These are phyloP conservation scores for Nothocercus julius DNA, from an alignment of 2,113 vertebrate genomes.

Conservation along the genomic window DNA sequence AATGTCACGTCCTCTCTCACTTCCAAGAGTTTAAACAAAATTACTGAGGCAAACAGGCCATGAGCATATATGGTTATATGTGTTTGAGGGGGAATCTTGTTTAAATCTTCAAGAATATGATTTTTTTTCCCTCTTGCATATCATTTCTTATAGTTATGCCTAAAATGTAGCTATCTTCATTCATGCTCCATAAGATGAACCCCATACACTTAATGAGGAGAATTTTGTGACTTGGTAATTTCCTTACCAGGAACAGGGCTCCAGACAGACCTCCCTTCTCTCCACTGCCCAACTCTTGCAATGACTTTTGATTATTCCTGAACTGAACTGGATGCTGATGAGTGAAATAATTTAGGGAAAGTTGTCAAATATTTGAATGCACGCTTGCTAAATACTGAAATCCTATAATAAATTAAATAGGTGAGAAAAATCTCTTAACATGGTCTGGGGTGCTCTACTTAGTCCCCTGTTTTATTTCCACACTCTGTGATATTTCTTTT, in stretches of 20 bases:
- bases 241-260: background rate
- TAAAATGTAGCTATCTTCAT: background rate
- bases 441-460: background rate
- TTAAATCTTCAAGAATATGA: background rate
- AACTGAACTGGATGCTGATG: background rate
- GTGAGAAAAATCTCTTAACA: constrained; percentile 40
- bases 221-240: background rate
- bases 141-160: background rate
- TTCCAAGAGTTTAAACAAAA: background rate
- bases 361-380: constrained; percentile 34
- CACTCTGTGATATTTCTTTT: constrained; percentile 9
- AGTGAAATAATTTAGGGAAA: constrained; percentile 30
- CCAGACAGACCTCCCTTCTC: background rate
- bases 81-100: background rate
- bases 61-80: background rate
- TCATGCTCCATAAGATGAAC: background rate
- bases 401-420: constrained; percentile 44
- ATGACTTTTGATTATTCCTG: background rate
- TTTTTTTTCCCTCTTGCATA: background rate
- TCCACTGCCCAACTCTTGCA: background rate
- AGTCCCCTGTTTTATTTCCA: constrained; percentile 3
- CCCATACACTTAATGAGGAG: background rate
- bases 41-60: background rate
- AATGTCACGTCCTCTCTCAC: background rate
- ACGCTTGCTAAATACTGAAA: constrained; percentile 51